A percentile compares a stretch with the other conserved stretches of the same genome.
Conservation (phyloP, 2,113 vertebrate genomes). For the Rhegmatorhina hoffmannsi region DNA sequence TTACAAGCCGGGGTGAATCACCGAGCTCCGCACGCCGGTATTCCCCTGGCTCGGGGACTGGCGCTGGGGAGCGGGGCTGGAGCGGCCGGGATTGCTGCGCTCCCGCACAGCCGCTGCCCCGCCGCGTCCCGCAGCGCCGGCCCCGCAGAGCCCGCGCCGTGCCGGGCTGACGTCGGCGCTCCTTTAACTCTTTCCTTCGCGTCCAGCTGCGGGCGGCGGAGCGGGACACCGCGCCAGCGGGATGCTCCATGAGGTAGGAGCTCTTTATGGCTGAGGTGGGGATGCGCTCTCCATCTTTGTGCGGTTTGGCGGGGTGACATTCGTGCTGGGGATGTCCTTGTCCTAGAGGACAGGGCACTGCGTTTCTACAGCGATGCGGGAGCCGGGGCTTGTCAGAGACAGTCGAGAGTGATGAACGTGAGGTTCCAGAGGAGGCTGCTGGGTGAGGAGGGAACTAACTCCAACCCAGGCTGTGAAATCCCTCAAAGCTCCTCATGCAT, state of each 20-base stretch:
- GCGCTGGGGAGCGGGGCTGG: not conserved
- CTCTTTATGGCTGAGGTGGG: not conserved
- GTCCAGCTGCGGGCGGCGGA: not conserved
- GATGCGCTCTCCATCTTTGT: not conserved
- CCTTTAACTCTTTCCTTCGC: not conserved
- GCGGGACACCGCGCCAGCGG: not conserved
- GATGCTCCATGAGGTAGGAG: not conserved
- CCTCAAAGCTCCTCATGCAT: not conserved
- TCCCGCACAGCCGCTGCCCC: not conserved
- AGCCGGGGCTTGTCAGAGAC: not conserved
- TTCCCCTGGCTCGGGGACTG: not conserved
- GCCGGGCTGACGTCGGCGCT: not conserved
- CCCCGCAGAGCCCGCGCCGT: not conserved
- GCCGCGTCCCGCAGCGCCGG: not conserved
- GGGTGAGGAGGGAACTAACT: not conserved
- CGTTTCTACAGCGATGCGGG: not conserved
- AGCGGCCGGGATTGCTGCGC: not conserved
- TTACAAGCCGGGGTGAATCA: constrained; percentile 44
- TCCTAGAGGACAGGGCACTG: not conserved
- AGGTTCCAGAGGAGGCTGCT: not conserved
- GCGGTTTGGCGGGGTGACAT: not conserved
- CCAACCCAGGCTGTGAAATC: not conserved
- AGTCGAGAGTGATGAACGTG: accelerated
- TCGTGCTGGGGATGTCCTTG: not conserved
- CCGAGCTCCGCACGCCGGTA: not conserved